Percentiles rank a stretch among this genome's conserved stretches.
phyloP scores from a whole-genome alignment of 1,140 invertebrate species.

The Campoletis sonorensis region DNA sequence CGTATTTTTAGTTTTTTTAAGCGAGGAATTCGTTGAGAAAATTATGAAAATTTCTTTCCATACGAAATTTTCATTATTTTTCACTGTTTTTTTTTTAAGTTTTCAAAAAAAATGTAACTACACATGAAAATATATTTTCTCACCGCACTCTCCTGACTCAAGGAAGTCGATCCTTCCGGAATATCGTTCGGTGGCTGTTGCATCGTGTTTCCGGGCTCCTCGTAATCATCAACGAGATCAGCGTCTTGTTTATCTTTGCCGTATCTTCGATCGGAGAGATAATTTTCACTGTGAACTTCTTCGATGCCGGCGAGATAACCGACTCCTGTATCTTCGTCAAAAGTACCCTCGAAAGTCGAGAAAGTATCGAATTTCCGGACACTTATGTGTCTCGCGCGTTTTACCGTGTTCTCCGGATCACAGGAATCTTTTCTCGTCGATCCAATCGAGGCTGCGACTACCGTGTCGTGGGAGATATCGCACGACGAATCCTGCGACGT shows the following conservation, averaged over 20 bases:
- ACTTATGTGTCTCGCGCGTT: constrained; percentile 67
- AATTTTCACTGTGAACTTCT: constrained; percentile 63
- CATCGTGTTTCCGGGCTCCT: constrained; percentile 12
- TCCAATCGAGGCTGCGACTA: constrained; percentile 58
- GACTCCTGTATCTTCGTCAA: constrained; percentile 68
- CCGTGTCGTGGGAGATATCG: constrained; percentile 62
- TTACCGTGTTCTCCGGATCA: constrained; percentile 50
- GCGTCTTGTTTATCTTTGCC: background rate
- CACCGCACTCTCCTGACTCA: constrained; percentile 64
- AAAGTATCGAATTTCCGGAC: constrained; percentile 72
- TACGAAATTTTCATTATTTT: too few species aligned
- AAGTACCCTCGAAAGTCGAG: constrained; percentile 68
- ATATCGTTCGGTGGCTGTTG: constrained; percentile 34
- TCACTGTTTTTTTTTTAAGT: constrained; percentile 29
- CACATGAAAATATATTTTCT: constrained; percentile 42
- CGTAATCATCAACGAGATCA: constrained; percentile 26
- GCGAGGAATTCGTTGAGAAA: too few species aligned
- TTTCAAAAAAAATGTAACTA: constrained; percentile 36
- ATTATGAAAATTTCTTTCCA: too few species aligned
- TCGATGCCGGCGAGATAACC: constrained; percentile 67
- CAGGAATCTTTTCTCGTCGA: constrained; percentile 47
- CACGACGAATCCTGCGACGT: constrained; percentile 49
- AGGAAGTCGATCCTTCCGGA: constrained; percentile 59
- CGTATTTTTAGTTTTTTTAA: too few species aligned
- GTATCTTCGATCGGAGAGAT: constrained; percentile 36